Conservation (phyloP, 2,888 invertebrate genomes). For the Agonum fuliginosum region DNA sequence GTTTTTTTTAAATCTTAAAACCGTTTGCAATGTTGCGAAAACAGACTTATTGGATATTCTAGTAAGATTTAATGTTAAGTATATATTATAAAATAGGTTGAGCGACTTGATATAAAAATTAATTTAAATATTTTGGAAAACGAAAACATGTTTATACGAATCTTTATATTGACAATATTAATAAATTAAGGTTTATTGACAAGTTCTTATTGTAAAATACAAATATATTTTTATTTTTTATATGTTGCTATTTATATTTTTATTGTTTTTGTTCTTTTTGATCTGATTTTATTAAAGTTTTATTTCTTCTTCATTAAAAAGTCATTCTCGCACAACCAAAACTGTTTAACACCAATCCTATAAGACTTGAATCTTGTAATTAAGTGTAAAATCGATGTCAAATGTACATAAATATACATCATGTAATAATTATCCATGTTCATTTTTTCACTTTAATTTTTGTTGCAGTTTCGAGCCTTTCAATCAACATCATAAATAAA, state of each 20-base stretch:
- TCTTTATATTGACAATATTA: conserved; percentile 67
- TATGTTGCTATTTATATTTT: conserved; percentile 28
- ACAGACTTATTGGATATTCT: conserved; percentile 10
- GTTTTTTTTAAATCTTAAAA: conserved; percentile 6
- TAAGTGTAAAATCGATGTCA: conserved; percentile 55
- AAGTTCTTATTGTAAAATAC: conserved; percentile 21
- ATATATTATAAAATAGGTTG: conserved; percentile 47
- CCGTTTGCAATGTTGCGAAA: conserved; percentile 22
- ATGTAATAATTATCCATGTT: conserved; percentile 39
- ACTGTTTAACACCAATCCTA: conserved; percentile 57
- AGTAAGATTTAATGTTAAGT: conserved; percentile 37
- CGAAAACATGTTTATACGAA: conserved; percentile 73
- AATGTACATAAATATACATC: conserved; percentile 51
- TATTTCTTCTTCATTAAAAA: conserved; percentile 8
- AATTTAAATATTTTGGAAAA: conserved; percentile 42
- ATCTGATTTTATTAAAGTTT: conserved; percentile 1
- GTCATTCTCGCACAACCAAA: conserved; percentile 51
- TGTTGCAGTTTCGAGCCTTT: no score
- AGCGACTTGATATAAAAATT: conserved; percentile 44
- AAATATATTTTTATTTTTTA: conserved; percentile 34
- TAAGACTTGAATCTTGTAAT: conserved; percentile 57
- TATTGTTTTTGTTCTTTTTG: conserved; percentile 13
- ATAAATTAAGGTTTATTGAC: conserved; percentile 47
- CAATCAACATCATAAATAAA: no score
- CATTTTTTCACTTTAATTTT: conserved; percentile 21